These are phyloP conservation scores for Zaprionus kolodkinae DNA, from an alignment of 1,140 invertebrate species.

Conservation along the genomic window DNA sequence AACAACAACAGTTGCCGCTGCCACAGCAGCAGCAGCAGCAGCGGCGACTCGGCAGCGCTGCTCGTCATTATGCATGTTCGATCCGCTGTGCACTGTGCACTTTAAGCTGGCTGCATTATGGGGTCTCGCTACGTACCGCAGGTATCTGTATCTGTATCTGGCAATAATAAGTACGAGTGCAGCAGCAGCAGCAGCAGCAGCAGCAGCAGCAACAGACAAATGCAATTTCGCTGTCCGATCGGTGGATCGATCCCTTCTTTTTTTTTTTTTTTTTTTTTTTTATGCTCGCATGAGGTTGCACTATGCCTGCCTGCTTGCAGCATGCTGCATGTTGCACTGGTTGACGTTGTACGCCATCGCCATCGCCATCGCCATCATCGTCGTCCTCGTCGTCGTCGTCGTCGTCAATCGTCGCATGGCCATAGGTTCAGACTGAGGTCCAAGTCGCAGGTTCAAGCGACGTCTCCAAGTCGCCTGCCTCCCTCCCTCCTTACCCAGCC, in stretches of 20 bases:
- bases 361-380: conserved; percentile 19
- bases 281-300: conserved; percentile 56
- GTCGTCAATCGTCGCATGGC: conserved; percentile 66
- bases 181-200: conserved; percentile 6
- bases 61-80: conserved; percentile 50
- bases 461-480: conserved; percentile 7
- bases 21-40: conserved; percentile 27
- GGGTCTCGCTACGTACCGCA: conserved; percentile 8
- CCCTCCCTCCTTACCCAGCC: background rate
- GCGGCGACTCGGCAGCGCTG: conserved; percentile 33
- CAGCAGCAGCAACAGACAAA: conserved; percentile 53
- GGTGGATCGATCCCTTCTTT: conserved; percentile 66
- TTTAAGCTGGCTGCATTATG: conserved; percentile 45
- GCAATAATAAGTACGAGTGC: conserved; percentile 49
- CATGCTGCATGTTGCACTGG: conserved; percentile 13
- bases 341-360: conserved; percentile 37
- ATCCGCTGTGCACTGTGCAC: conserved; percentile 43
- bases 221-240: conserved; percentile 76
- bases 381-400: conserved; percentile 34
- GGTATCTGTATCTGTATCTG: conserved; percentile 13
- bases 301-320: conserved; percentile 40
- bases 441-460: conserved; percentile 20
- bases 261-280: background rate
- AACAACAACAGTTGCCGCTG: conserved; percentile 51
- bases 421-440: conserved; percentile 40